Base-by-base conservation (phyloP, 2,888 invertebrate genomes). In the Agonopterix subpropinquella region DNA sequence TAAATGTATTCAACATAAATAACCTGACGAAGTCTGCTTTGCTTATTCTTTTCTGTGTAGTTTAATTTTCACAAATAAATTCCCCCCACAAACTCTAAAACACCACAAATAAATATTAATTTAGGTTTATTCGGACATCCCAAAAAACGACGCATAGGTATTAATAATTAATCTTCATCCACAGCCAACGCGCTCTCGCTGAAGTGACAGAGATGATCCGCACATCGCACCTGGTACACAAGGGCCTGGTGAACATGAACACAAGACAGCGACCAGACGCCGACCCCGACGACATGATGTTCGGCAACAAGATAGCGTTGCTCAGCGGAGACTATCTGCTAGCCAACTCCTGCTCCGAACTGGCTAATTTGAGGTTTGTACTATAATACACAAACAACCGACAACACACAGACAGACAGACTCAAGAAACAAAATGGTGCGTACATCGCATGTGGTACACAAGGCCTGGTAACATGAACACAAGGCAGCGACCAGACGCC, bases 191-290 rank as follows among this genome's bases (percentile, higher is more conserved):
- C 51, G 95, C 94, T 2, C 80, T 98, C 47, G 98, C 98, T 0
- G 98, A 98, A 81, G 95, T 98, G n/a, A 96, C 96, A 0, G 98
- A 98, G 89, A 96, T 98, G 96, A 97, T 98, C 56, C 92, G 97
- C 44, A 97, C 97, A 0, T 96, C 97, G 13, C 95, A 96, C 75
- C 88, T 97, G 54, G 95, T 98, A 10, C 98, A 98, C 82, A 95
- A 93, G 73, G 95, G 93, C 4, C 89, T 98, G 52, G 95, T 97
- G 13, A 96, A 98, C 77, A 91, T 96, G 70, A 93, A 94, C 75
- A 89, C 91, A 1, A 72, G 87, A 3, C 92, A 93, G 64, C 89
- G 91, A 1, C 8, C 13, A n/a, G 82, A 86, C 0, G 83, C 87
- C 48, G 90, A 91, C 41, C 88, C 91, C 0, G 84, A 90, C 37